Base-by-base conservation (phyloP, 2,888 invertebrate genomes). In the Synanthedon myopaeformis region DNA sequence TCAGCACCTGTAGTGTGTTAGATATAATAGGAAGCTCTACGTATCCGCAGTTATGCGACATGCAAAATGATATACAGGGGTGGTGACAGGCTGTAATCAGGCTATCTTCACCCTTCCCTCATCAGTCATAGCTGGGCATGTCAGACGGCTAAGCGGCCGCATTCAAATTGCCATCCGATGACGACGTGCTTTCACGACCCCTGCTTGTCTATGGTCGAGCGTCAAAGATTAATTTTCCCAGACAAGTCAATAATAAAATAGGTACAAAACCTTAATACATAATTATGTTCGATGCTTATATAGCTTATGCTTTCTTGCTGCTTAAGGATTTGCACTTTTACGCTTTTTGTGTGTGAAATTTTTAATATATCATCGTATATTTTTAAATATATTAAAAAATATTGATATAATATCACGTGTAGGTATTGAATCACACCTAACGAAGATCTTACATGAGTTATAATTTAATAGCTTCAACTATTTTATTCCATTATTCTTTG, bases 151-250 rank as follows among this genome's bases (percentile, higher is more conserved):
- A 84, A 85, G 85, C 84, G 86, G 79, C 80, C 85, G 72, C 82
- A 87, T 86, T 87, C 87, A 87, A 87, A 87, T 87, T 87, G 81
- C 82, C 76, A 74, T 72, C 76, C 79, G 81, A 86, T 87, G 87
- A 87, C 87, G 81, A 65, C 76, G 82, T 82, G 84, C 82, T 86
- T 86, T 85, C 79, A 72, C 78, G 74, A 81, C 82, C 86, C 85
- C 77, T 76, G 73, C 75, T 79, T 76, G 71, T 72, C 77, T 77
- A 70, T 75, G 75, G 72, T 66, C 76, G 66, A 67, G 55, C 53
- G 54, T n/a, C 76, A 79, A 61, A 64, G 68, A 69, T 53, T 58
- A 64, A 6, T 49, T 45, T 6, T 13, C n/a, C 13, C 45, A 45
- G 45, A 45, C 14, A 14, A 0, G 45, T 45, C 14, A n/a, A 35